phyloP scores from a whole-genome alignment of 35 echinoderm and acorn worm species.

The Heliocidaris tuberculata region DNA sequence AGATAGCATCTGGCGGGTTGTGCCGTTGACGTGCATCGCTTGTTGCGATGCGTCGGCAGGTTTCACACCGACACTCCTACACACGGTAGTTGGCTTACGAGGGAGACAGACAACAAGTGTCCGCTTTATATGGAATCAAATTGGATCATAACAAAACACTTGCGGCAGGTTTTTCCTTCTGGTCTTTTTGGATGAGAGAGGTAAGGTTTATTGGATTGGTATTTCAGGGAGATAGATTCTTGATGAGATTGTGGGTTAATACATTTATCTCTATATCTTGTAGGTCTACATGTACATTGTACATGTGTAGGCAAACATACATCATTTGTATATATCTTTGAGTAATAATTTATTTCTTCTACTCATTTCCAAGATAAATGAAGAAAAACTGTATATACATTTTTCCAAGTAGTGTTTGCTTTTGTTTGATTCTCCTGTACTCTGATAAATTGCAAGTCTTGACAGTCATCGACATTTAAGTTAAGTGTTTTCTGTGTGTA shows the following conservation, averaged over 20 bases:
- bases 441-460: too few species aligned
- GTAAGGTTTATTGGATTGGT: not conserved
- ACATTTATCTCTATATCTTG: not conserved
- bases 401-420: too few species aligned
- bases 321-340: too few species aligned
- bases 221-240: not conserved
- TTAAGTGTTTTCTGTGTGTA: too few species aligned
- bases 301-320: too few species aligned
- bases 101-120: slow-evolving; percentile 6
- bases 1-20: not conserved
- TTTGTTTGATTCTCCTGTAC: too few species aligned
- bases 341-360: too few species aligned
- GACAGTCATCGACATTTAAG: too few species aligned
- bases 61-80: not conserved
- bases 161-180: not conserved
- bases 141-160: slow-evolving; percentile 38
- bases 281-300: too few species aligned
- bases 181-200: not conserved
- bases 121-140: slow-evolving; percentile 34
- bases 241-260: not conserved
- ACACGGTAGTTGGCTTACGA: not conserved
- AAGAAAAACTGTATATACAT: too few species aligned
- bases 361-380: too few species aligned
- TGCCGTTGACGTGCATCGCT: not conserved
- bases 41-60: not conserved